These are phyloP conservation scores for Sanderia malayensis DNA, from an alignment of 30 jellyfish, hydroid and myxozoan genomes.

Conservation along the genomic window DNA sequence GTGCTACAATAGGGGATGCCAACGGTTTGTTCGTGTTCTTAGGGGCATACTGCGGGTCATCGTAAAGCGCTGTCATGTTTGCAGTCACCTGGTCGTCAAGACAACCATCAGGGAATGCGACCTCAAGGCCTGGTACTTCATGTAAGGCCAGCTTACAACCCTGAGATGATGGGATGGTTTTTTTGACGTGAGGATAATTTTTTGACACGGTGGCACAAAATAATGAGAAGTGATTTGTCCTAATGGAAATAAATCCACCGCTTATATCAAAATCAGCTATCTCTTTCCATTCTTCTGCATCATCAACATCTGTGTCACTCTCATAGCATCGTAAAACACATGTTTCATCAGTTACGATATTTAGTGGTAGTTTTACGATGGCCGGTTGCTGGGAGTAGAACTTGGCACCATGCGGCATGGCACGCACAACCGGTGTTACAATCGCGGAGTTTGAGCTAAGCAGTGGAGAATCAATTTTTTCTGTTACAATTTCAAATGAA, in stretches of 20 bases:
- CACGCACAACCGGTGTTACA: slow-evolving; percentile 64
- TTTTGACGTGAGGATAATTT: slow-evolving; percentile 27
- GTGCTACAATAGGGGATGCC: slow-evolving; percentile 70
- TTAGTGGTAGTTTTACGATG: slow-evolving; percentile 41
- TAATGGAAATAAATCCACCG: slow-evolving; percentile 28
- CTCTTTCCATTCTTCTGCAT: slow-evolving; percentile 53
- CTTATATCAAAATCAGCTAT: slow-evolving; percentile 18
- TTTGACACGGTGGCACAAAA: slow-evolving; percentile 69
- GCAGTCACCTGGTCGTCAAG: slow-evolving; percentile 28
- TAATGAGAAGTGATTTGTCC: slow-evolving; percentile 58
- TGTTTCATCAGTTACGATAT: slow-evolving; percentile 33
- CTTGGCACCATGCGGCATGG: slow-evolving; percentile 70
- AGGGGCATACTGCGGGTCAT: slow-evolving; percentile 57
- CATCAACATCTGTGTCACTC: slow-evolving; percentile 60
- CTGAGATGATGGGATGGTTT: slow-evolving; percentile 12
- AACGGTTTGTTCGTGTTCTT: slow-evolving; percentile 12
- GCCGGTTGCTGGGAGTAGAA: slow-evolving; percentile 58
- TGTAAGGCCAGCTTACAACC: slow-evolving; percentile 40
- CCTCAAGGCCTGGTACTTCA: slow-evolving; percentile 39
- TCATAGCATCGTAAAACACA: slow-evolving; percentile 21
- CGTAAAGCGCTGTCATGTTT: slow-evolving; percentile 54
- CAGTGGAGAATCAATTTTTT: slow-evolving; percentile 12
- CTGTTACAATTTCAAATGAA: slow-evolving; percentile 26
- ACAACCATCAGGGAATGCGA: slow-evolving; percentile 43
- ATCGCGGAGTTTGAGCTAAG: slow-evolving; percentile 1